phyloP scores from a whole-genome alignment of 2,888 invertebrate genomes.

The Microplitis deprimator region DNA sequence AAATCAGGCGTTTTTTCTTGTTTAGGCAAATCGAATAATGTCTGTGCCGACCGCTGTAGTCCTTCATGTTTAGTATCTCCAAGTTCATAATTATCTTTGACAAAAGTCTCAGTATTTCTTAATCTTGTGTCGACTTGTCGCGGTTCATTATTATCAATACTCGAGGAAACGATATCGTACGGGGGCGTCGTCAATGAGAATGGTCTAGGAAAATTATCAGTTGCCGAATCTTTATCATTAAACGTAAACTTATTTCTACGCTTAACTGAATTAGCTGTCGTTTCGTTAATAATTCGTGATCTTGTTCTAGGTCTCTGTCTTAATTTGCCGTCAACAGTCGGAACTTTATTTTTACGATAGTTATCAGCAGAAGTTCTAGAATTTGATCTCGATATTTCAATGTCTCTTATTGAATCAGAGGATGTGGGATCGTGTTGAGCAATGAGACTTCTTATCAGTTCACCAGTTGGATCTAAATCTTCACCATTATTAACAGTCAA shows the following conservation, averaged over 20 bases:
- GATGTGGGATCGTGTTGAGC: slow-evolving; percentile 45
- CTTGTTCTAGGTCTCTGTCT: background rate
- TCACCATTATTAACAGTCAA: slow-evolving; percentile 54
- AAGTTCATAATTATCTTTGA: background rate
- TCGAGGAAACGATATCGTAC: slow-evolving; percentile 8
- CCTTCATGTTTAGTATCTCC: slow-evolving; percentile 44
- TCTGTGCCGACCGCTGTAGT: slow-evolving; percentile 45
- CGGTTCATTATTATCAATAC: background rate
- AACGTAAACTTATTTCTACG: background rate
- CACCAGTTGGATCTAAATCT: slow-evolving; percentile 47
- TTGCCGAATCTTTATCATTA: background rate
- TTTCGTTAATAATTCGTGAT: background rate
- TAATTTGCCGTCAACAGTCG: slow-evolving; percentile 13
- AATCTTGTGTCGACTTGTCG: background rate
- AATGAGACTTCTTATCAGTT: slow-evolving; percentile 53
- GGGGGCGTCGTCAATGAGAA: slow-evolving; percentile 36
- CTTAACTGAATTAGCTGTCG: background rate
- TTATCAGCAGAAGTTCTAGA: background rate
- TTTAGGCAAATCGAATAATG: slow-evolving; percentile 53
- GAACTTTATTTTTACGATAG: slow-evolving; percentile 1
- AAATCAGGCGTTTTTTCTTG: slow-evolving; percentile 45
- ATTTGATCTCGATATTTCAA: slow-evolving; percentile 48
- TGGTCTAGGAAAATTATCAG: slow-evolving; percentile 43
- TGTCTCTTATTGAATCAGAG: slow-evolving; percentile 30
- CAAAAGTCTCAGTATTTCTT: slow-evolving; percentile 28